Evolutionary conservation across 2,113 vertebrate species (phyloP).

Genomic region (Echinops telfairi): DNA sequence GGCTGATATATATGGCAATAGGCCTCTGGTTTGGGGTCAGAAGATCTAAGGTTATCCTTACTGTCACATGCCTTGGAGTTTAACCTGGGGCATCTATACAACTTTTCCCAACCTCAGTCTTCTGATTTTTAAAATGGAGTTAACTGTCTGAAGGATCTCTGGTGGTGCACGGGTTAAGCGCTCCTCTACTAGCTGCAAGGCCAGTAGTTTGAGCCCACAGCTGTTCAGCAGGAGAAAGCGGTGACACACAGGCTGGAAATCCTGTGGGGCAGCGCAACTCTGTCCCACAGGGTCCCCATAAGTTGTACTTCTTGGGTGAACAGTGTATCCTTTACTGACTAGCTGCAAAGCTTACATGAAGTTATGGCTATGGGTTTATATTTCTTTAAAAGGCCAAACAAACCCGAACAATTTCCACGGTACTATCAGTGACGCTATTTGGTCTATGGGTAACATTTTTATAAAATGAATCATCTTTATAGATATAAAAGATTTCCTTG

Average conservation of each 20-base stretch:
- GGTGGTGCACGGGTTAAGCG: neutral
- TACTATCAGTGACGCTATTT: slow-evolving; percentile 1
- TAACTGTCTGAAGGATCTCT: neutral
- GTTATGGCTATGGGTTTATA: neutral
- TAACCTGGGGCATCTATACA: neutral
- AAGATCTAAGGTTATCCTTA: slow-evolving; percentile 28
- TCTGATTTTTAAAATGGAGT: slow-evolving; percentile 56
- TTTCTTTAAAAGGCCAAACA: slow-evolving; percentile 25
- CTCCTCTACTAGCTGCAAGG: neutral
- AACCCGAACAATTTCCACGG: slow-evolving; percentile 15
- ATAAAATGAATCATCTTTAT: slow-evolving; percentile 73
- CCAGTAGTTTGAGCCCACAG: neutral
- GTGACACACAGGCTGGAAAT: neutral
- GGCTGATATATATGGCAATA: neutral
- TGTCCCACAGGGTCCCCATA: neutral
- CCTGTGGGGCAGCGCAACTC: neutral
- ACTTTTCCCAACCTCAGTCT: slow-evolving; percentile 23
- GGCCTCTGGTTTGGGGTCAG: slow-evolving; percentile 53
- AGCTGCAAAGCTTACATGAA: slow-evolving; percentile 12
- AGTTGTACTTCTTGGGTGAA: neutral
- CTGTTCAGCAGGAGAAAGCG: neutral
- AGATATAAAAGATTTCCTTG: slow-evolving; percentile 71
- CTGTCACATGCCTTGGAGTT: neutral
- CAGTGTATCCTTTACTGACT: neutral
- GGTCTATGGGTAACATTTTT: slow-evolving; percentile 73